phyloP scores from a whole-genome alignment of 1,140 invertebrate species.

The Zophobas morio region DNA sequence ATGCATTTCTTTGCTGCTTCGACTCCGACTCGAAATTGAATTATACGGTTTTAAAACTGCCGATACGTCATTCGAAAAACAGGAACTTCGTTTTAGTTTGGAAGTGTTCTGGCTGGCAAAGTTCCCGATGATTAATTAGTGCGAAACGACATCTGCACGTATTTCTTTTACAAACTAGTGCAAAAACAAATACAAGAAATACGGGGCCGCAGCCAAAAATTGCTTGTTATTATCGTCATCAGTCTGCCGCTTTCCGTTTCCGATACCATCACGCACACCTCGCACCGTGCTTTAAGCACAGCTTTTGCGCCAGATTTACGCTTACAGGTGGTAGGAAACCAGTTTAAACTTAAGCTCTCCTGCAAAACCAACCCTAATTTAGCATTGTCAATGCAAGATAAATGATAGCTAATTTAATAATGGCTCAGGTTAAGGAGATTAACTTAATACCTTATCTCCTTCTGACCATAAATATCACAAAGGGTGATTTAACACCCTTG shows the following conservation, averaged over 20 bases:
- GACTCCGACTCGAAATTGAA: neutral
- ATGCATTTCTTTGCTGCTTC: neutral
- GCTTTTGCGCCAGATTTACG: too few relatives aligned
- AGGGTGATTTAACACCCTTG: slow-evolving; percentile 32
- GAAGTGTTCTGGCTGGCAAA: neutral
- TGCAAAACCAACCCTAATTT: too few relatives aligned
- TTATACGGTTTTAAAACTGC: slow-evolving; percentile 2
- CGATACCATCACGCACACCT: too few relatives aligned
- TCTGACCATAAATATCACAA: slow-evolving; percentile 21
- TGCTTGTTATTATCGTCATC: too few relatives aligned
- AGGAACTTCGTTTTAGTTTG: neutral
- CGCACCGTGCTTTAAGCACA: too few relatives aligned
- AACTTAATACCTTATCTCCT: slow-evolving; percentile 21
- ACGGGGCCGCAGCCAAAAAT: too few relatives aligned
- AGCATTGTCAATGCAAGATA: slow-evolving; percentile 9
- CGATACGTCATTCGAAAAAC: neutral
- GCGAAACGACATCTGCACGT: neutral
- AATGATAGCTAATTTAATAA: slow-evolving; percentile 26
- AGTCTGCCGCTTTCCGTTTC: too few relatives aligned
- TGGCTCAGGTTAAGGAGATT: slow-evolving; percentile 34
- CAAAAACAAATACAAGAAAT: too few relatives aligned
- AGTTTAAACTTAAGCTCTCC: too few relatives aligned
- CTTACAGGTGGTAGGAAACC: too few relatives aligned
- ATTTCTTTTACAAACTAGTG: too few relatives aligned
- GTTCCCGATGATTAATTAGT: slow-evolving; percentile 19